phyloP scores from a whole-genome alignment of 2,888 invertebrate genomes.

The Lasioglossum malachurum region DNA sequence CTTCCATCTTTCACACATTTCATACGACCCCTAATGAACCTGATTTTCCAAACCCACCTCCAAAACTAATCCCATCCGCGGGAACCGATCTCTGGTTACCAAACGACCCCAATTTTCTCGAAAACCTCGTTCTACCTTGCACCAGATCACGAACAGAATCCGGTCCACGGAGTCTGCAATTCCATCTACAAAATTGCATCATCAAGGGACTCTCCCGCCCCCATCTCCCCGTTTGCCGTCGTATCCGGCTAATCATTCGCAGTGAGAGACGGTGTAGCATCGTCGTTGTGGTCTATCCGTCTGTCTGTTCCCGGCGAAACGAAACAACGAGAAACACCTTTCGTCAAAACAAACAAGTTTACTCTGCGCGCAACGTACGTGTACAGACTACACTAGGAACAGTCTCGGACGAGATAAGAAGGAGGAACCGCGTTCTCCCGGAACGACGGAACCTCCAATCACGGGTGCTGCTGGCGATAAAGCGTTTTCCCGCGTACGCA shows the following conservation, averaged over 20 bases:
- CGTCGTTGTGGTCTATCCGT: not conserved
- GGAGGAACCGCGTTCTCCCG: not conserved
- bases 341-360: constrained; percentile 39
- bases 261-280: not conserved
- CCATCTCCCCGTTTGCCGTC: constrained; percentile 18
- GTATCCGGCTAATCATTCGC: constrained; percentile 44
- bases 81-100: not conserved
- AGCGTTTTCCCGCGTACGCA: constrained; percentile 13
- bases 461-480: constrained; percentile 21
- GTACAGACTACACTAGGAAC: constrained; percentile 19
- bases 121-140: not conserved
- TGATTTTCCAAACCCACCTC: not conserved
- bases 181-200: constrained; percentile 4
- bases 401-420: constrained; percentile 21
- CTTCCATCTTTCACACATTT: not conserved
- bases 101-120: not conserved
- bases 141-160: not conserved
- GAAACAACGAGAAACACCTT: constrained; percentile 40
- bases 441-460: constrained; percentile 24
- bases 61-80: not conserved
- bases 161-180: not conserved
- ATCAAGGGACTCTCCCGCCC: not conserved
- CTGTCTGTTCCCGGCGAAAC: constrained; percentile 15
- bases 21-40: not conserved
- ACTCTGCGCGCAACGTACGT: constrained; percentile 37